Base-by-base conservation (phyloP, 2,888 invertebrate species). In the Acronicta leporina region DNA sequence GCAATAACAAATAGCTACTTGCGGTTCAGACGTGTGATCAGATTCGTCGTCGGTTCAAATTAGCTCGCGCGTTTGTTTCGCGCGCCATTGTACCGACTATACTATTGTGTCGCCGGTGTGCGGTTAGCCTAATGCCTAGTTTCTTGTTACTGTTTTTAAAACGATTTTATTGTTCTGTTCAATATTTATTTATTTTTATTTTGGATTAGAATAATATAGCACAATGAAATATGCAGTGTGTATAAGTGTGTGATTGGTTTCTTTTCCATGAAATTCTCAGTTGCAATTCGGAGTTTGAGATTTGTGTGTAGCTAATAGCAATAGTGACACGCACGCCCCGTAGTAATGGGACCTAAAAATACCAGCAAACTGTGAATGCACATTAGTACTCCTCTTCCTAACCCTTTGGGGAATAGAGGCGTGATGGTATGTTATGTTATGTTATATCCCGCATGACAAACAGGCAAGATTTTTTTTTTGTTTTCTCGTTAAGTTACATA, bases 1-100 rank as follows among this genome's bases (percentile, higher is more conserved):
- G 78, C 73, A 75, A 70, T 67, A 84, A 80, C 85, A 84, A 89
- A 89, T 88, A 86, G 82, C 84, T 85, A 84, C 77, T 85, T 82
- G 82, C 83, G 84, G 81, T 68, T 52, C 68, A 78, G 83, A 81
- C 84, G 82, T 82, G 79, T 72, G 79, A 73, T 79, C 79, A 75
- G 74, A 76, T 71, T 74, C 76, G 79, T 72, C 76, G 71, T 62
- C 68, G 67, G 68, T 74, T 72, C 82, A 86, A 89, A 88, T 88
- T 87, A 85, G 85, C 83, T 68, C 54, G 79, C 76, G 77, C 81
- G 79, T 83, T 83, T 73, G 77, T 71, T 77, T 77, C 50, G 68
- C 35, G 45, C 0, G 20, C 66, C 30, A 73, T 82, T 80, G 76
- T 77, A 68, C 69, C 60, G 66, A 9, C 54, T 48, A 54, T 53